These are phyloP conservation scores for Clamator glandarius DNA, from an alignment of 2,797 vertebrate genomes.

Conservation along the genomic window DNA sequence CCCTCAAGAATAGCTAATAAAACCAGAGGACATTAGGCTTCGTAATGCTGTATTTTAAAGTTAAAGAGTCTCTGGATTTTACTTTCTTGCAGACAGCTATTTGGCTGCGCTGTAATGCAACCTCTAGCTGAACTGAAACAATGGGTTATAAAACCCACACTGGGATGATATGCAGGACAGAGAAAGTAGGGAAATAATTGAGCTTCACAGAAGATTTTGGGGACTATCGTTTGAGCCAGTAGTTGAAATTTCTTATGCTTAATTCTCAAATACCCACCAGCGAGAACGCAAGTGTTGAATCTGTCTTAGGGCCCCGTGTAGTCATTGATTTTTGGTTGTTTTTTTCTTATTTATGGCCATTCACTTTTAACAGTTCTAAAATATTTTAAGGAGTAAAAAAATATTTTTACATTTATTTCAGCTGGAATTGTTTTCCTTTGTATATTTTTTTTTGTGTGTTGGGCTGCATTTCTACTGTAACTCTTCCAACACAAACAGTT, in stretches of 20 bases:
- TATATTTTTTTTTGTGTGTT: background rate
- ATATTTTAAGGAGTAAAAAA: background rate
- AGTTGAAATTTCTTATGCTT: background rate
- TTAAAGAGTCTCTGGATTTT: background rate
- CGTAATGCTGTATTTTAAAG: background rate
- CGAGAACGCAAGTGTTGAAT: background rate
- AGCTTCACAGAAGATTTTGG: background rate
- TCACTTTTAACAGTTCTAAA: background rate
- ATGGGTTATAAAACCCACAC: background rate
- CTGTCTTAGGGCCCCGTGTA: background rate
- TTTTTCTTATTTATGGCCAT: background rate
- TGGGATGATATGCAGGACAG: rapidly evolving
- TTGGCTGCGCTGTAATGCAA: background rate
- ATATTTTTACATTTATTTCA: background rate
- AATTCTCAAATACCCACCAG: background rate
- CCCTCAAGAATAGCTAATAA: conserved; percentile 12
- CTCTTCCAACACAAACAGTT: background rate
- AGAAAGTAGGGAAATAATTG: background rate
- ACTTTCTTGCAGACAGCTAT: background rate
- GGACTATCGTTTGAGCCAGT: background rate
- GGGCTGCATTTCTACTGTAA: background rate
- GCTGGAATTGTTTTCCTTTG: background rate
- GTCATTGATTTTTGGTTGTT: background rate
- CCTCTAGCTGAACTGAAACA: background rate
- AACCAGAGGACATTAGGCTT: background rate